A percentile compares a stretch with the other conserved stretches of the same genome.
phyloP scores from a whole-genome alignment of 2,113 vertebrate species.

The Onychostruthus taczanowskii region DNA sequence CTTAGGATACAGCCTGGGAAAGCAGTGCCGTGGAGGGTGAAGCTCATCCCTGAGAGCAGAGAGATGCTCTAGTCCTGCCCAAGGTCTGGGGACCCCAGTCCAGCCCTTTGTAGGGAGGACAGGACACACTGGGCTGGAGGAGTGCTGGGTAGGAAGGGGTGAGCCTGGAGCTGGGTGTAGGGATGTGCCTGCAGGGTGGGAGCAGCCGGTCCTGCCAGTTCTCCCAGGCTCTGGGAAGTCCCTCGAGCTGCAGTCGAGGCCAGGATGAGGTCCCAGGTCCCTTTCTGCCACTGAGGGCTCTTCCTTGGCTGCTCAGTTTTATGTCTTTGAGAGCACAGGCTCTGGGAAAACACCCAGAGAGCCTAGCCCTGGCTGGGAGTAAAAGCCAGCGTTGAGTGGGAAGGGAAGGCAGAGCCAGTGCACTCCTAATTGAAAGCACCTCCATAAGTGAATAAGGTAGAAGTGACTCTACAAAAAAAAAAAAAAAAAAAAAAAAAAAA shows the following conservation, averaged over 20 bases:
- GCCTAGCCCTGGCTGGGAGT: not conserved
- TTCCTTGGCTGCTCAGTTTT: not conserved
- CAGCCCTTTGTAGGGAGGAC: not conserved
- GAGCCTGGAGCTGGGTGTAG: not conserved
- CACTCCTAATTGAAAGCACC: not conserved
- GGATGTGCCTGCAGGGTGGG: not conserved
- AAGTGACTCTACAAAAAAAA: not conserved
- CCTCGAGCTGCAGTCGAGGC: fast-evolving
- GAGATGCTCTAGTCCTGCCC: not conserved
- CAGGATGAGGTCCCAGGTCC: not conserved
- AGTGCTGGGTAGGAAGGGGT: not conserved
- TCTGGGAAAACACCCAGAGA: not conserved
- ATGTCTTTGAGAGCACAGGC: not conserved
- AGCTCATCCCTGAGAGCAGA: not conserved
- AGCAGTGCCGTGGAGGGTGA: fast-evolving
- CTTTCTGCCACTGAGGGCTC: not conserved
- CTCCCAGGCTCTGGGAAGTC: not conserved
- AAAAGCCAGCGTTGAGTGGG: not conserved
- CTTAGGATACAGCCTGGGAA: not conserved
- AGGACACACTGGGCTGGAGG: fast-evolving
- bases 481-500: too few species aligned
- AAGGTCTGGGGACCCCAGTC: not conserved
- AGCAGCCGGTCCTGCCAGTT: slow-evolving; percentile 39
- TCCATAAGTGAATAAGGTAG: not conserved
- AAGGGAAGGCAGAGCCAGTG: not conserved